These are phyloP conservation scores for Silurus asotus DNA, from an alignment of 2,113 vertebrate genomes.

Conservation along the genomic window DNA sequence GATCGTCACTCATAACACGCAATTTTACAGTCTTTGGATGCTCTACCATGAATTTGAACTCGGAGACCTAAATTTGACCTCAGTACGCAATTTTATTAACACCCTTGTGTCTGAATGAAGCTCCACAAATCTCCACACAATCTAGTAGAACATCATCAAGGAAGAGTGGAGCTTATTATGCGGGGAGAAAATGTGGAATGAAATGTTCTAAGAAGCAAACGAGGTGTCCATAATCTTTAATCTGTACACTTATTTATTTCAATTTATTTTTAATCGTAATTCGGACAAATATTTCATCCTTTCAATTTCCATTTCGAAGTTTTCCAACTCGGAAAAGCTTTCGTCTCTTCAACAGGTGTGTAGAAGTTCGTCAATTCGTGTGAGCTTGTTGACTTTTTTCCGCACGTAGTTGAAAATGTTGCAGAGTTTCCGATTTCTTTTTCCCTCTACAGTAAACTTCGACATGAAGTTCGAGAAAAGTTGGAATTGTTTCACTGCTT, in stretches of 20 bases:
- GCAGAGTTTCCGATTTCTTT: slow-evolving; percentile 11
- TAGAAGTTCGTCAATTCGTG: neutral
- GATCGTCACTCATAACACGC: neutral
- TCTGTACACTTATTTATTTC: neutral
- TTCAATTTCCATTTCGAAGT: neutral
- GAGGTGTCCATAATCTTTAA: too few species aligned
- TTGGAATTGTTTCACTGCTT: slow-evolving; percentile 8
- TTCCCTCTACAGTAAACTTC: slow-evolving; percentile 2
- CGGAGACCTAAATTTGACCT: too few species aligned
- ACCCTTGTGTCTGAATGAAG: too few species aligned
- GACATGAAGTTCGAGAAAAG: neutral
- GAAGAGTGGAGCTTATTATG: too few species aligned
- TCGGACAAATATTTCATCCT: too few species aligned
- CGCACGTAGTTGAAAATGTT: neutral
- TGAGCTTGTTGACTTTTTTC: slow-evolving; percentile 5
- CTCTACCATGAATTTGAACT: too few species aligned
- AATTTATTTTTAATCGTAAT: neutral
- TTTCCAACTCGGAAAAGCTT: neutral
- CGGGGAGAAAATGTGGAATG: too few species aligned
- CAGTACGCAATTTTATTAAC: too few species aligned
- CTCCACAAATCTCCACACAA: too few species aligned
- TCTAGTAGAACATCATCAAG: too few species aligned
- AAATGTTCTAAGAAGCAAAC: too few species aligned
- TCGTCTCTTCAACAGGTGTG: neutral
- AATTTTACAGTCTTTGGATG: too few species aligned